A percentile compares a stretch with the other conserved stretches of the same genome.
Conservation (phyloP, 2,888 invertebrate genomes). For the Chelonus formosanus region DNA sequence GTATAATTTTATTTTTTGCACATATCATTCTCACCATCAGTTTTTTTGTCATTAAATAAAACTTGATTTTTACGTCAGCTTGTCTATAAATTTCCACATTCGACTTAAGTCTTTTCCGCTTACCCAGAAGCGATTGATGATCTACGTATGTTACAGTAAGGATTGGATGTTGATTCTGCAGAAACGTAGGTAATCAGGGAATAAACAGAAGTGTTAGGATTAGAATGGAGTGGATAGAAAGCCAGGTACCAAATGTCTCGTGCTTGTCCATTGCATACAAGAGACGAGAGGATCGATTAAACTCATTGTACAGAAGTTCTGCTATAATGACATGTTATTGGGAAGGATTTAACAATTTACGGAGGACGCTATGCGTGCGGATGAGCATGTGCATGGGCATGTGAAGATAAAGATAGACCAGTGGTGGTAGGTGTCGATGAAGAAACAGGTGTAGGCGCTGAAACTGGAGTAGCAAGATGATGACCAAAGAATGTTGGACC, state of each 20-base stretch:
- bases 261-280: background rate
- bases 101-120: background rate
- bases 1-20: constrained; percentile 16
- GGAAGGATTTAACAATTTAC: background rate
- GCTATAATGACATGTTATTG: constrained; percentile 10
- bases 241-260: constrained; percentile 38
- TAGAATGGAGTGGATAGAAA: constrained; percentile 31
- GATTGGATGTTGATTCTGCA: constrained; percentile 38
- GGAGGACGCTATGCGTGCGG: constrained; percentile 62
- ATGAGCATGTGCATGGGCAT: constrained; percentile 56
- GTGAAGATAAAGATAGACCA: constrained; percentile 52
- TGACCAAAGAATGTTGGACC: constrained; percentile 62
- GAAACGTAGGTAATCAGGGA: constrained; percentile 35
- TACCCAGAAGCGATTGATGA: constrained; percentile 9
- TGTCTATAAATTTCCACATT: background rate
- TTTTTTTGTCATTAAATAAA: background rate
- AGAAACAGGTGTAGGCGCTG: constrained; percentile 48
- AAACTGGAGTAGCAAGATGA: constrained; percentile 50
- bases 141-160: constrained; percentile 32
- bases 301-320: constrained; percentile 25
- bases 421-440: constrained; percentile 54
- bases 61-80: background rate
- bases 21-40: constrained; percentile 1
- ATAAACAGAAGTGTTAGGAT: constrained; percentile 35
- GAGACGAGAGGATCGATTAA: constrained; percentile 12